These are phyloP conservation scores for Hemicrepidius hirtus DNA, from an alignment of 2,888 invertebrate species.

Conservation along the genomic window DNA sequence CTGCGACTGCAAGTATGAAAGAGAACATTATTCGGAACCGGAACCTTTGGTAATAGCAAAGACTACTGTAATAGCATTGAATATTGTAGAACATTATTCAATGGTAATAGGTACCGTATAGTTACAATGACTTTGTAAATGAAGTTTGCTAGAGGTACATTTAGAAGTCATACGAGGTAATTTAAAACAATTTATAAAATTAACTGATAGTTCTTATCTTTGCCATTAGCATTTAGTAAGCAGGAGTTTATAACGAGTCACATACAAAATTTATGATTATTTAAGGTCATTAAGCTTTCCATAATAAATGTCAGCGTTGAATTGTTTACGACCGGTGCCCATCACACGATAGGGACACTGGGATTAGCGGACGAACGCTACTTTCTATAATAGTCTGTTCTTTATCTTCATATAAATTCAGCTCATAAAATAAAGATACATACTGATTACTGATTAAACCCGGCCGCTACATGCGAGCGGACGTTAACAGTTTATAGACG, in stretches of 20 bases:
- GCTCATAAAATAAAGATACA: constrained; percentile 69
- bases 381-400: constrained; percentile 65
- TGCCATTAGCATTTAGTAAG: constrained; percentile 31
- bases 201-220: constrained; percentile 32
- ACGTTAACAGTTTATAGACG: constrained; percentile 68
- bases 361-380: constrained; percentile 56
- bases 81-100: no score
- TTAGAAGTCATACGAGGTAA: neutral
- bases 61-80: no score
- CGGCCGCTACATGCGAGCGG: constrained; percentile 67
- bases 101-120: no score
- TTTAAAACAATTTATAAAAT: constrained; percentile 35
- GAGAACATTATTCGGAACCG: no score
- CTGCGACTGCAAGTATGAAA: no score
- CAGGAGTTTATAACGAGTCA: constrained; percentile 59
- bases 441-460: constrained; percentile 70
- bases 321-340: constrained; percentile 64
- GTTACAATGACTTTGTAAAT: no score
- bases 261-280: constrained; percentile 66
- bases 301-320: constrained; percentile 65
- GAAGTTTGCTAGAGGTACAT: neutral
- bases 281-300: constrained; percentile 65
- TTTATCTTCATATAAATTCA: constrained; percentile 68
- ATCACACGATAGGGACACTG: constrained; percentile 56
- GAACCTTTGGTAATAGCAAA: no score